Conservation (phyloP, 2,888 invertebrate genomes). For the Tenthredo livida region DNA sequence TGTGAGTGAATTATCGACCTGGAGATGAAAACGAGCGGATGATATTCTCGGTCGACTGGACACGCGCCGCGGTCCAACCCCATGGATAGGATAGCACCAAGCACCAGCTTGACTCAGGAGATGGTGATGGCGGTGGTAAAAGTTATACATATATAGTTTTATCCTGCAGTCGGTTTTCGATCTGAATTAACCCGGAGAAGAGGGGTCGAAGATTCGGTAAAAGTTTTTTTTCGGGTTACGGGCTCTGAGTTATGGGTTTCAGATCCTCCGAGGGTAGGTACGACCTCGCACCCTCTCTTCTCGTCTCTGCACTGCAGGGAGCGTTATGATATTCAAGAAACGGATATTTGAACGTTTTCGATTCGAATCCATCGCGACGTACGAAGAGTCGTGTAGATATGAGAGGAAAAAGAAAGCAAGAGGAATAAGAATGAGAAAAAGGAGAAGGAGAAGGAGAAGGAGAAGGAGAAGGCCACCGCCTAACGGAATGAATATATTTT, state of each 20-base stretch:
- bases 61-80: not conserved
- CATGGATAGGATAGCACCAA: not conserved
- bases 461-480: not conserved
- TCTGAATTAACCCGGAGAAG: slow-evolving; percentile 4
- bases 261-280: slow-evolving; percentile 11
- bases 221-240: slow-evolving; percentile 38
- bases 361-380: slow-evolving; percentile 24
- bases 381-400: not conserved
- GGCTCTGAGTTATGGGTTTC: slow-evolving; percentile 12
- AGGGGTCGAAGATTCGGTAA: slow-evolving; percentile 13
- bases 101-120: not conserved
- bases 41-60: slow-evolving; percentile 44
- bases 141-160: slow-evolving; percentile 13
- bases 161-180: slow-evolving; percentile 3
- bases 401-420: not conserved
- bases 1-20: slow-evolving; percentile 41
- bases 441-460: slow-evolving; percentile 31
- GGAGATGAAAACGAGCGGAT: slow-evolving; percentile 41
- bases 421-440: slow-evolving; percentile 26
- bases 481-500: not conserved
- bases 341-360: slow-evolving; percentile 37
- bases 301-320: not conserved
- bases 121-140: not conserved
- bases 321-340: slow-evolving; percentile 8
- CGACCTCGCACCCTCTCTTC: not conserved